A percentile compares a stretch with the other conserved stretches of the same genome.
Evolutionary conservation across 2,113 vertebrate genomes (phyloP).

Genomic region (Trichechus manatus): DNA sequence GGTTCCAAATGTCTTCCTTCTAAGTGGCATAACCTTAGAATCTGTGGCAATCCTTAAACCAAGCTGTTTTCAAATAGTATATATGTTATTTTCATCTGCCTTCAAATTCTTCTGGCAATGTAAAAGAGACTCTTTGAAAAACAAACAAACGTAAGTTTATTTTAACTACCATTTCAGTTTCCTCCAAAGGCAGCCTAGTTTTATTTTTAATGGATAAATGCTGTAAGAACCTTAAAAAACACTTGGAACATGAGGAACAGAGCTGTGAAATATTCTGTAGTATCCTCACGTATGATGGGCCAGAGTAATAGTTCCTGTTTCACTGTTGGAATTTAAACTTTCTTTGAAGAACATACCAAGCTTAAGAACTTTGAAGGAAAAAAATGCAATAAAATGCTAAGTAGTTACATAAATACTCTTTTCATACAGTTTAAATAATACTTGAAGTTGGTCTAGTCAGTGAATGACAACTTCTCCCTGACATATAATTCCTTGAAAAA

Average conservation of each 20-base stretch:
- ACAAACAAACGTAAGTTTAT: slow-evolving; percentile 41
- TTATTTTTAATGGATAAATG: slow-evolving; percentile 80
- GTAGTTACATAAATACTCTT: slow-evolving; percentile 14
- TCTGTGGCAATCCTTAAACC: slow-evolving; percentile 41
- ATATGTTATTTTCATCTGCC: slow-evolving; percentile 72
- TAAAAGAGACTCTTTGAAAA: slow-evolving; percentile 65
- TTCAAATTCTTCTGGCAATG: slow-evolving; percentile 63
- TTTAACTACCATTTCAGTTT: slow-evolving; percentile 81
- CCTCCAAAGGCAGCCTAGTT: slow-evolving; percentile 59
- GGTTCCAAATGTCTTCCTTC: slow-evolving; percentile 74
- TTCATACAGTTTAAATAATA: slow-evolving; percentile 28
- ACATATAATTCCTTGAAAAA: slow-evolving; percentile 6
- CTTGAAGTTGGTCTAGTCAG: not conserved
- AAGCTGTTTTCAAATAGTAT: slow-evolving; percentile 76
- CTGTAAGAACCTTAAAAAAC: slow-evolving; percentile 63
- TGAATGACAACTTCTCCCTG: slow-evolving; percentile 51
- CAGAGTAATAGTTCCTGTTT: not conserved
- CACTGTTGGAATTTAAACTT: not conserved
- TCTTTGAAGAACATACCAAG: slow-evolving; percentile 8
- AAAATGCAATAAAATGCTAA: not conserved
- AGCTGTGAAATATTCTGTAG: not conserved
- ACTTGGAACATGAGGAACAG: not conserved
- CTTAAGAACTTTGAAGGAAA: not conserved
- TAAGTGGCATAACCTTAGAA: slow-evolving; percentile 45
- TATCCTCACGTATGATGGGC: not conserved